Evolutionary conservation across 2,797 vertebrate species (phyloP).

Genomic region (Pipistrellus kuhlii): DNA sequence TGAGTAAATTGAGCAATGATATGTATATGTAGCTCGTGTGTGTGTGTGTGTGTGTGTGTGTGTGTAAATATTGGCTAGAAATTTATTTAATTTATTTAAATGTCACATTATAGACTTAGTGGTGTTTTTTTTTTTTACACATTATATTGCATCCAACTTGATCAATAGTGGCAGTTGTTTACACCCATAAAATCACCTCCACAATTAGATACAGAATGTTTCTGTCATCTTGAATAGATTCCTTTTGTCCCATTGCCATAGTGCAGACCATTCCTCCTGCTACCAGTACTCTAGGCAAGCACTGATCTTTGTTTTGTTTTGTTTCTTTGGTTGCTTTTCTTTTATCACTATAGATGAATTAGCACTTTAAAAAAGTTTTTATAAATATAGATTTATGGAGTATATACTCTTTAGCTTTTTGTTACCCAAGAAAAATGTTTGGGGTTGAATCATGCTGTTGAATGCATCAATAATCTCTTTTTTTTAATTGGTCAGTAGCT

Average conservation of each 20-base stretch:
- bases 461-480: not conserved
- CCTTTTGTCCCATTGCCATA: not conserved
- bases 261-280: not conserved
- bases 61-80: not conserved
- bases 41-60: not conserved
- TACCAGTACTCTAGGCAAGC: not conserved
- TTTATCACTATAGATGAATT: not conserved
- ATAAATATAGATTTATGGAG: not conserved
- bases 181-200: not conserved
- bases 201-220: not conserved
- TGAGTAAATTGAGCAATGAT: not conserved
- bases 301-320: not conserved
- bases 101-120: not conserved
- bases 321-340: not conserved
- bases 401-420: not conserved
- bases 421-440: not conserved
- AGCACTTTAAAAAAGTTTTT: not conserved
- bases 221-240: not conserved
- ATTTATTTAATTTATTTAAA: constrained; percentile 21
- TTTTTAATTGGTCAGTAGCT: not conserved
- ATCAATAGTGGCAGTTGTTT: not conserved
- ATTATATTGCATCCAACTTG: not conserved
- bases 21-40: not conserved
- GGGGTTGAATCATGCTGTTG: not conserved
- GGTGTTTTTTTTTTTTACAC: not conserved